Evolutionary conservation across 2,113 vertebrate species (phyloP).

Genomic region (Ginglymostoma cirratum): DNA sequence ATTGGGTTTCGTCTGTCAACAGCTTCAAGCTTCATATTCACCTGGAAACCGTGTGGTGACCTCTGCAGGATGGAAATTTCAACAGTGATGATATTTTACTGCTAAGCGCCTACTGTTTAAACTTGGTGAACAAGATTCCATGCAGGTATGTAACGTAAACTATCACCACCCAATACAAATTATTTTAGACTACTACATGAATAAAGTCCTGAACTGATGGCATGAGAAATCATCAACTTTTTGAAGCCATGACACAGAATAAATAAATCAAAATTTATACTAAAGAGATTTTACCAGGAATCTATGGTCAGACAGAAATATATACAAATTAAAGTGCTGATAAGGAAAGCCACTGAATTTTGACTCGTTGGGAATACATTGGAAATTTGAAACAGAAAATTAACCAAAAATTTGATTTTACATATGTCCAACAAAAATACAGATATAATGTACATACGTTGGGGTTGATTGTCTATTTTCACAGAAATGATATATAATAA

Average conservation of each 20-base stretch:
- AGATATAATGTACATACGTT: neutral
- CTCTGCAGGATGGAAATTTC: constrained; percentile 47
- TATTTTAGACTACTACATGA: neutral
- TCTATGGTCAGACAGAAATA: neutral
- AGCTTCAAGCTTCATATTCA: constrained; percentile 65
- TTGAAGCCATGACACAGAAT: neutral
- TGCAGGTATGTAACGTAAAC: neutral
- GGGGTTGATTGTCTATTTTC: too few species aligned
- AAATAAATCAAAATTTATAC: neutral
- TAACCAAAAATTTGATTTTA: neutral
- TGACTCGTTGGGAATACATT: neutral
- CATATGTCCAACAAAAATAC: neutral
- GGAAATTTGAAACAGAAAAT: neutral
- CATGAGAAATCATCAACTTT: neutral
- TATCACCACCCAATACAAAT: neutral
- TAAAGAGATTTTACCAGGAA: neutral
- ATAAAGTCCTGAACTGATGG: neutral
- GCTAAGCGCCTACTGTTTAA: neutral
- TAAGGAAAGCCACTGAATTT: neutral
- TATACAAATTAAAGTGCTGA: neutral
- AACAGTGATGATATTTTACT: neutral
- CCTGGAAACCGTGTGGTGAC: constrained; percentile 63
- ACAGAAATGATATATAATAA: too few species aligned
- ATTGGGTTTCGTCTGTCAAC: constrained; percentile 67
- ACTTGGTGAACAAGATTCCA: neutral